Evolutionary conservation across 1,140 invertebrate species (phyloP).

Genomic region (Apocrypta bakeri): DNA sequence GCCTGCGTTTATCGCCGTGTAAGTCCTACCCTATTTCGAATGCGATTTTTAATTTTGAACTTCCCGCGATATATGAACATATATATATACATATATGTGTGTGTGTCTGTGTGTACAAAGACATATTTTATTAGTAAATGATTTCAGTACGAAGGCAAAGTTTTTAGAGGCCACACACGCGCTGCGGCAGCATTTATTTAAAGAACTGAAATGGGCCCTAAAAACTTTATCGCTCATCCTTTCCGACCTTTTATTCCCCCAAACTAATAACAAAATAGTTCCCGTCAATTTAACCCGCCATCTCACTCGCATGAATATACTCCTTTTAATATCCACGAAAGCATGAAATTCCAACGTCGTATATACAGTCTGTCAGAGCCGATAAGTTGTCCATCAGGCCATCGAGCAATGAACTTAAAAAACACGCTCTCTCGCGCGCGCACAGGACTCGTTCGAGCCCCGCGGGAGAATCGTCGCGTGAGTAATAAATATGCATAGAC

Average conservation of each 20-base stretch:
- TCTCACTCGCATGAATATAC: neutral
- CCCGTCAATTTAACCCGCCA: neutral
- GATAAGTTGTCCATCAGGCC: neutral
- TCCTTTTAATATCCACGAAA: neutral
- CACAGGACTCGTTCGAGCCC: neutral
- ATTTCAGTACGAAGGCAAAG: neutral
- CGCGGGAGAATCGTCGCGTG: constrained; percentile 2
- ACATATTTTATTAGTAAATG: neutral
- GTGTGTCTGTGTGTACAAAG: too few species aligned
- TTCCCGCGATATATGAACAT: too few species aligned
- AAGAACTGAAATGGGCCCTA: neutral
- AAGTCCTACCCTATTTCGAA: too few species aligned
- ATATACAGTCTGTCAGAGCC: neutral
- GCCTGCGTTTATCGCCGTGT: too few species aligned
- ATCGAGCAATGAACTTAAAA: neutral
- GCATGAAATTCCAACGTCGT: neutral
- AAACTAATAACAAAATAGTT: neutral
- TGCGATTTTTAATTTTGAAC: too few species aligned
- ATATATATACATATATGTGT: too few species aligned
- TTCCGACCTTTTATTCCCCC: neutral
- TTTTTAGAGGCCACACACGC: neutral
- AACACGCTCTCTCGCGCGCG: neutral
- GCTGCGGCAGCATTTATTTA: neutral
- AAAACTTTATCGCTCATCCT: neutral
- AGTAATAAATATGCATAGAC: constrained; percentile 28